Percentiles rank a stretch among this genome's conserved stretches.
Evolutionary conservation across 2,797 vertebrate species (phyloP).

Genomic region (Platyrinchus mystaceus): DNA sequence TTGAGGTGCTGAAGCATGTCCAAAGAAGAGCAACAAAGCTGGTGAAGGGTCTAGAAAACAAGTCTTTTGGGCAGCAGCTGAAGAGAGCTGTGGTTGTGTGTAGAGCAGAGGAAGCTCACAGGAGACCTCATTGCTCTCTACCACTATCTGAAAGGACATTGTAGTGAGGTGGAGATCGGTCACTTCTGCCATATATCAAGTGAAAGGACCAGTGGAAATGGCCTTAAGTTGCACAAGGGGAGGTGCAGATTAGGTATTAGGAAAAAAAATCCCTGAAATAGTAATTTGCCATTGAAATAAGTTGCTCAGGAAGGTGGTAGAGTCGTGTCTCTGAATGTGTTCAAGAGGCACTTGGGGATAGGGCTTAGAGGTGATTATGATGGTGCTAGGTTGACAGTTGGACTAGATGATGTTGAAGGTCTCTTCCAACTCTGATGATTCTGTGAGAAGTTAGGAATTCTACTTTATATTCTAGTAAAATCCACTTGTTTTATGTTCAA

Average conservation of each 20-base stretch:
- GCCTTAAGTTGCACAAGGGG: background rate
- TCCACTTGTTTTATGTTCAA: background rate
- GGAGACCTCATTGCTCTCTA: background rate
- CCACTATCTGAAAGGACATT: background rate
- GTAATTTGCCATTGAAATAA: background rate
- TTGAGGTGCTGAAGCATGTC: background rate
- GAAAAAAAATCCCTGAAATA: background rate
- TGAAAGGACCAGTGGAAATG: background rate
- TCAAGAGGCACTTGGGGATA: background rate
- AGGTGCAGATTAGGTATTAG: background rate
- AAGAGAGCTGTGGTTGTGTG: background rate
- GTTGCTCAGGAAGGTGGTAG: background rate
- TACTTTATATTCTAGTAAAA: background rate
- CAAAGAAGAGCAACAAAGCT: background rate
- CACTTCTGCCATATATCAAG: background rate
- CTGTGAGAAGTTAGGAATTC: background rate
- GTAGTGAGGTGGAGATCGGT: background rate
- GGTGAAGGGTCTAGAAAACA: background rate
- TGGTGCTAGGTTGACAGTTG: accelerated
- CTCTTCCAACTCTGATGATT: background rate
- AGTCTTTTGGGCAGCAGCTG: background rate
- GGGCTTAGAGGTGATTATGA: background rate
- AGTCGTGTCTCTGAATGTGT: background rate
- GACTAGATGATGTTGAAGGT: background rate
- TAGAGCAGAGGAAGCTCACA: background rate